Evolutionary conservation across 2,113 vertebrate species (phyloP).

Genomic region (Brienomyrus brachyistius): DNA sequence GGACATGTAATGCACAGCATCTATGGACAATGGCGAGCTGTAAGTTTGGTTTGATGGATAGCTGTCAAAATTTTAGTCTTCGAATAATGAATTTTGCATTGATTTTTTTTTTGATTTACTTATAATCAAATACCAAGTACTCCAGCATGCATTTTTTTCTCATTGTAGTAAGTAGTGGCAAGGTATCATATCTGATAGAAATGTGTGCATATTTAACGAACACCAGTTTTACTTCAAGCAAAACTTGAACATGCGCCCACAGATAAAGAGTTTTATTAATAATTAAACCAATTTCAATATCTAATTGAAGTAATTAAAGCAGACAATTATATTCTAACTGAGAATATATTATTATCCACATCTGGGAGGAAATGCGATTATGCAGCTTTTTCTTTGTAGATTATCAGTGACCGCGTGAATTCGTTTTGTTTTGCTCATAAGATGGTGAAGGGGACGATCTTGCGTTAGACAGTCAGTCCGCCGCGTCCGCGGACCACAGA

Average conservation of each 20-base stretch:
- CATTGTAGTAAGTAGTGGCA: neutral
- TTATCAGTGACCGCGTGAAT: neutral
- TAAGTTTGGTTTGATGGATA: neutral
- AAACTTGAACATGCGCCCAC: neutral
- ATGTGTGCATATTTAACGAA: neutral
- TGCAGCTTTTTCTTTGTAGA: neutral
- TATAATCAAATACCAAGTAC: neutral
- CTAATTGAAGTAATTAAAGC: neutral
- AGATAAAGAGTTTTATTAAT: neutral
- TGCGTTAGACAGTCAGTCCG: neutral
- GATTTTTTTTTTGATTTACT: neutral
- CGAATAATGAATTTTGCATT: neutral
- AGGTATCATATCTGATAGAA: neutral
- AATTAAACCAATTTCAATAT: neutral
- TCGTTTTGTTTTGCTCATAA: neutral
- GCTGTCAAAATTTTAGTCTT: neutral
- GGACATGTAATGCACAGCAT: neutral
- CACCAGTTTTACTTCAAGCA: neutral
- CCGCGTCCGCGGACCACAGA: neutral
- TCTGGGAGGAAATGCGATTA: neutral
- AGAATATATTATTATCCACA: neutral
- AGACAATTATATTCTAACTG: neutral
- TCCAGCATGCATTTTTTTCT: neutral
- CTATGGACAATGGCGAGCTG: neutral
- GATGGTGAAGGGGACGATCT: neutral